These are phyloP conservation scores for Chrysochloris asiatica DNA, from an alignment of 2,113 vertebrate species.

Conservation along the genomic window DNA sequence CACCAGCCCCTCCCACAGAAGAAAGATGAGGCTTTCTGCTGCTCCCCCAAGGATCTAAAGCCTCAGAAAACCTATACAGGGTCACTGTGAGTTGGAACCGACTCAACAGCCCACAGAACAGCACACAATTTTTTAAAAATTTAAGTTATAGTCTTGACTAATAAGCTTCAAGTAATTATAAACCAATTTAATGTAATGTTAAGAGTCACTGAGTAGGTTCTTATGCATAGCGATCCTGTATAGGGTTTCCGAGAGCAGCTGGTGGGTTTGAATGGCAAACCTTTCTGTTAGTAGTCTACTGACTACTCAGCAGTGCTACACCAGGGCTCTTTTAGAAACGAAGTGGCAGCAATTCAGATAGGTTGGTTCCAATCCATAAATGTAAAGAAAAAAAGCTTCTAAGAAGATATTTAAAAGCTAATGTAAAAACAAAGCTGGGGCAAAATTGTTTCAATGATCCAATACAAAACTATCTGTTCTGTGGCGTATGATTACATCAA, in stretches of 20 bases:
- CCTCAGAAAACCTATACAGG: too few species aligned
- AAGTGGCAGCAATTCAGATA: slow-evolving; percentile 39
- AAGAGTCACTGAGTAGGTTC: background rate
- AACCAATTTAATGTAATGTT: background rate
- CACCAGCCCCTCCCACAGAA: too few species aligned
- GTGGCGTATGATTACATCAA: slow-evolving; percentile 22
- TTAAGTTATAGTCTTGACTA: slow-evolving; percentile 37
- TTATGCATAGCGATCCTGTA: background rate
- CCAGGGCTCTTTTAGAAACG: too few species aligned
- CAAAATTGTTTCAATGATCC: slow-evolving; percentile 54
- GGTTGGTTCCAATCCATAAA: slow-evolving; percentile 26
- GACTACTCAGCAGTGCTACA: too few species aligned
- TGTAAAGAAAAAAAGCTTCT: background rate
- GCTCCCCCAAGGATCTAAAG: too few species aligned
- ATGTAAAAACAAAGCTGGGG: slow-evolving; percentile 58
- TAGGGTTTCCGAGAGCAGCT: too few species aligned
- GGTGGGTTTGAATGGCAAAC: too few species aligned
- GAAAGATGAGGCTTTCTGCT: too few species aligned
- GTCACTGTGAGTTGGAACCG: too few species aligned
- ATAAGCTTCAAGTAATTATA: slow-evolving; percentile 38
- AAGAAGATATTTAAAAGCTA: slow-evolving; percentile 55
- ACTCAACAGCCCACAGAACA: too few species aligned
- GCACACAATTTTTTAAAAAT: slow-evolving; percentile 41
- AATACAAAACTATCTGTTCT: slow-evolving; percentile 52
- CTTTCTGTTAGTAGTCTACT: too few species aligned